Evolutionary conservation across 2,888 invertebrate genomes (phyloP).

Genomic region (Isotomurus palustris): DNA sequence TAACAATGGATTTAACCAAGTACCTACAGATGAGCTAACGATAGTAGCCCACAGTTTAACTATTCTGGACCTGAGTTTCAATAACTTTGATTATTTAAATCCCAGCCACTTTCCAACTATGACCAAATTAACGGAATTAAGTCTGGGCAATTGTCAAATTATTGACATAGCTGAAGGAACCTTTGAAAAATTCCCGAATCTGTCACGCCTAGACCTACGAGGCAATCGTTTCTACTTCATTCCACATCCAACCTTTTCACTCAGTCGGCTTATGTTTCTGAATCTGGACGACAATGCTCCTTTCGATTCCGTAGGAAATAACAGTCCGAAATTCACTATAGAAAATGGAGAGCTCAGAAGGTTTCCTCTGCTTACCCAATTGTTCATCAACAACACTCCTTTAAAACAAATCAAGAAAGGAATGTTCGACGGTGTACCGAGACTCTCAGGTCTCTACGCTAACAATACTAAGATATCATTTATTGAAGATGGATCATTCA

Average conservation of each 20-base stretch:
- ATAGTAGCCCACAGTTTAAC: slow-evolving; percentile 5
- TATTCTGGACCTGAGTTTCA: slow-evolving; percentile 26
- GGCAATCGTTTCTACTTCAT: slow-evolving; percentile 22
- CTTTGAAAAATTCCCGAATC: slow-evolving; percentile 16
- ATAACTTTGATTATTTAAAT: slow-evolving; percentile 17
- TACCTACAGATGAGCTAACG: slow-evolving; percentile 23
- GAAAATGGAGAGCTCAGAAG: not conserved
- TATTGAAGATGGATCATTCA: slow-evolving; percentile 34
- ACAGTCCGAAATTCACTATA: not conserved
- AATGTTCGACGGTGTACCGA: slow-evolving; percentile 16
- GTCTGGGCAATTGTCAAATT: slow-evolving; percentile 28
- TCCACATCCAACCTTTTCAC: slow-evolving; percentile 12
- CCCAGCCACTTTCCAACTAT: slow-evolving; percentile 18
- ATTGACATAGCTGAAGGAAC: slow-evolving; percentile 17
- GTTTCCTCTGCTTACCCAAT: not conserved
- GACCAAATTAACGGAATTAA: slow-evolving; percentile 17
- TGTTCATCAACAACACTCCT: not conserved
- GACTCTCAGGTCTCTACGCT: slow-evolving; percentile 8
- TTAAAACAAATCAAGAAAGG: slow-evolving; percentile 8
- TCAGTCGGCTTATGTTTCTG: not conserved
- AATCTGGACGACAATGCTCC: not conserved
- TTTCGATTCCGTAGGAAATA: not conserved
- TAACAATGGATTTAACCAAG: slow-evolving; percentile 17
- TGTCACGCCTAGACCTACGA: slow-evolving; percentile 14
- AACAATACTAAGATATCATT: slow-evolving; percentile 12